These are phyloP conservation scores for human DNA, from an alignment of 2,113 vertebrate genomes.

Conservation along the genomic window GRCh38 chr11:95451001-95451500, in stretches of 20 bases:
- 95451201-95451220: not conserved
- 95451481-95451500: conserved; percentile 50
- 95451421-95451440: not conserved
- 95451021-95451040: conserved; percentile 33
- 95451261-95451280: not conserved
- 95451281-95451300: not conserved
- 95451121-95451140: conserved; percentile 45
- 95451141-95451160: conserved; percentile 15
- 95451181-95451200: not conserved
- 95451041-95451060: not conserved
- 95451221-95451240: not conserved
- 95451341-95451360: not conserved
- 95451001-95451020: not conserved
- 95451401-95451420: conserved; percentile 16
- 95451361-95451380: conserved; percentile 30
- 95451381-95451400: not conserved
- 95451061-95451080: conserved; percentile 62
- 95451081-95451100: conserved; percentile 34
- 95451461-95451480: conserved; percentile 24
- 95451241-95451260: not conserved
- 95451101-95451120: conserved; percentile 30
- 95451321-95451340: not conserved
- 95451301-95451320: not conserved
- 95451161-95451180: not conserved
- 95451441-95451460: conserved; percentile 27